Conservation (phyloP, 2,113 vertebrate species). For the Hepsetus odoe region DNA sequence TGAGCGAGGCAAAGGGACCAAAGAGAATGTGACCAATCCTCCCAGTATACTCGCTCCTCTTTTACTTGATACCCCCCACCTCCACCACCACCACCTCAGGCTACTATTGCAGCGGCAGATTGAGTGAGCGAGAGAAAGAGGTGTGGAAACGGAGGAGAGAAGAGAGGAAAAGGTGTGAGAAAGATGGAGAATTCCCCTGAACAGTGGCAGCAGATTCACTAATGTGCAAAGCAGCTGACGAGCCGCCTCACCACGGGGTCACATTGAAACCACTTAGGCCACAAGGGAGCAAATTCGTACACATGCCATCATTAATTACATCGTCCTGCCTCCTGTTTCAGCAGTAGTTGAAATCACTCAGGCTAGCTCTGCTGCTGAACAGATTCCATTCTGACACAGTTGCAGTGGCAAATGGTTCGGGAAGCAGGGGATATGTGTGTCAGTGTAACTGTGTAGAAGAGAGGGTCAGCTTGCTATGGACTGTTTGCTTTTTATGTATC, state of each 20-base stretch:
- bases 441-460: neutral
- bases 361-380: constrained; percentile 5
- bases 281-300: constrained; percentile 44
- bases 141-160: constrained; percentile 2
- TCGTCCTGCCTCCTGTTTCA: constrained; percentile 28
- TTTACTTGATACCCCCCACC: constrained; percentile 13
- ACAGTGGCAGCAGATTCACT: constrained; percentile 61
- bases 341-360: constrained; percentile 40
- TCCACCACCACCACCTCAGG: neutral
- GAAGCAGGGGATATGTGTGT: constrained; percentile 14
- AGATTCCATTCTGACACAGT: constrained; percentile 13
- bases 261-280: constrained; percentile 57
- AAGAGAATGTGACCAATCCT: constrained; percentile 24
- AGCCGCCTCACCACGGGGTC: constrained; percentile 49
- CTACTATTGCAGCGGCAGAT: neutral
- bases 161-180: constrained; percentile 61
- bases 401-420: neutral
- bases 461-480: neutral
- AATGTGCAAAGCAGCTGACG: constrained; percentile 65
- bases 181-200: constrained; percentile 64
- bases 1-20: neutral
- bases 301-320: constrained; percentile 55
- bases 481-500: neutral
- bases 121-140: constrained; percentile 30
- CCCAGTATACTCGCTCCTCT: constrained; percentile 32